A percentile compares a stretch with the other conserved stretches of the same genome.
Evolutionary conservation across 2,797 vertebrate genomes (phyloP).

Genomic region (Urophycis tenuis): DNA sequence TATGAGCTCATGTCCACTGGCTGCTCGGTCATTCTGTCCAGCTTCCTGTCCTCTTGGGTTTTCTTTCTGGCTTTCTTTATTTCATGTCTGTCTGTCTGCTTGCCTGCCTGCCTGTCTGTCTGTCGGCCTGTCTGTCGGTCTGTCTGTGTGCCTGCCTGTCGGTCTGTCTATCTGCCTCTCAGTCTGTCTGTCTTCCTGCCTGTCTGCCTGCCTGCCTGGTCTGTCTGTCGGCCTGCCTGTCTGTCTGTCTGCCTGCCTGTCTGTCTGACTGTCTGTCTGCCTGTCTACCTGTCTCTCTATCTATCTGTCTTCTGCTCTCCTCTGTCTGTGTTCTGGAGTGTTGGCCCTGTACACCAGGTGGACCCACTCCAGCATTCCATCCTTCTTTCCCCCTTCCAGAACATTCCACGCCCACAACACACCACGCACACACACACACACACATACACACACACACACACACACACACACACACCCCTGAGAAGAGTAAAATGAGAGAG

Average conservation of each 20-base stretch:
- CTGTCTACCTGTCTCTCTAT: background rate
- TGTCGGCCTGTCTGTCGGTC: conserved; percentile 13
- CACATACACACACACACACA: conserved; percentile 5
- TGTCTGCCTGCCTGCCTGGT: background rate
- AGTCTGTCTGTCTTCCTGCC: background rate
- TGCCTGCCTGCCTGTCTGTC: conserved; percentile 10
- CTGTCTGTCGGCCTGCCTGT: background rate
- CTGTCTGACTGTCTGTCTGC: background rate
- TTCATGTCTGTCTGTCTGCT: background rate
- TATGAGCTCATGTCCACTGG: conserved; percentile 49
- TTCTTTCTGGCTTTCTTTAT: background rate
- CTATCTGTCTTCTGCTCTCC: background rate
- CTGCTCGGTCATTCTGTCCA: conserved; percentile 7
- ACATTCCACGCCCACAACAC: conserved; percentile 58
- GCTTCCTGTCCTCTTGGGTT: background rate
- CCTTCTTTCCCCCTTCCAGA: conserved; percentile 44
- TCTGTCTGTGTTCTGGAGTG: conserved; percentile 42
- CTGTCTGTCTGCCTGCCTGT: background rate
- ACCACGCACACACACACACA: background rate
- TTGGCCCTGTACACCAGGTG: conserved; percentile 63
- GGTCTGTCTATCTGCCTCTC: background rate
- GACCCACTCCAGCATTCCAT: conserved; percentile 67
- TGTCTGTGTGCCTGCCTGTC: conserved; percentile 15
- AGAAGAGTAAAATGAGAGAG: conserved; percentile 28
- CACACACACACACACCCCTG: conserved; percentile 46